These are phyloP conservation scores for Pteria penguin DNA, from an alignment of 2,888 invertebrate genomes.

Conservation along the genomic window DNA sequence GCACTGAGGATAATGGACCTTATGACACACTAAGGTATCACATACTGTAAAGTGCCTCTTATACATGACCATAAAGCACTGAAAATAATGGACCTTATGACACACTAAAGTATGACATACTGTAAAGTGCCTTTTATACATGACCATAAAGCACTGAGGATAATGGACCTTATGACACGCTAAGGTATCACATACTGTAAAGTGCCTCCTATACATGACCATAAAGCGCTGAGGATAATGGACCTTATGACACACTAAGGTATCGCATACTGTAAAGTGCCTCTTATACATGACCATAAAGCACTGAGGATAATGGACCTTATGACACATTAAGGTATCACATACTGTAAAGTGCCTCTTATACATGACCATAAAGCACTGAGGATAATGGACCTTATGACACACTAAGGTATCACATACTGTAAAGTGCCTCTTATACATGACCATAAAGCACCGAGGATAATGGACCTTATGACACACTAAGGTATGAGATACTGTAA, in stretches of 20 bases:
- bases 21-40: neutral
- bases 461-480: neutral
- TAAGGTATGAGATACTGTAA: neutral
- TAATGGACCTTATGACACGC: neutral
- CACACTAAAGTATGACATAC: neutral
- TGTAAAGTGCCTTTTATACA: neutral
- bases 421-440: neutral
- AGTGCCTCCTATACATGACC: neutral
- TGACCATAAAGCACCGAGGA: neutral
- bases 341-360: too few relatives aligned
- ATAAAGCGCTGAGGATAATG: neutral
- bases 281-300: neutral
- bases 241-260: neutral
- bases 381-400: neutral
- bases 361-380: neutral
- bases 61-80: neutral
- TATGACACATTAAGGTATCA: neutral
- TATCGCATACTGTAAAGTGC: neutral
- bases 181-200: neutral
- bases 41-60: neutral
- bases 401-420: neutral
- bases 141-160: neutral
- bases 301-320: neutral
- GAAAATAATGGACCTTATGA: slow-evolving; percentile 4
- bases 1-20: neutral